Conservation (phyloP, 2,888 invertebrate species). For the Orthosia gothica region DNA sequence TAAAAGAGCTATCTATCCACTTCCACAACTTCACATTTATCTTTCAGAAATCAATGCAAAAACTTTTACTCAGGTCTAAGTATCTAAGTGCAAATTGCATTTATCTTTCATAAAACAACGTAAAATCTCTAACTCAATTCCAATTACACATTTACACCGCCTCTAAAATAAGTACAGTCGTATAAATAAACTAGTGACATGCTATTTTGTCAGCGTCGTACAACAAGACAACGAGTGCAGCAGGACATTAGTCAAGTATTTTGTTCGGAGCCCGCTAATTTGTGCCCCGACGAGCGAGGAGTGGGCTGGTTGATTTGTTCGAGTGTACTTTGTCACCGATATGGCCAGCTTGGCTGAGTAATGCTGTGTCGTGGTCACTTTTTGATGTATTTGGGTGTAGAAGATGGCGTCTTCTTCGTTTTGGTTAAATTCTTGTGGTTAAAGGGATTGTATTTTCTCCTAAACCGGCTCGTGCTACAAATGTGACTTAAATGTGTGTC, state of each 20-base stretch:
- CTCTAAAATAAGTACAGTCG: conserved; percentile 51
- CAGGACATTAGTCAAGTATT: conserved; percentile 67
- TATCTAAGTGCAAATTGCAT: neutral
- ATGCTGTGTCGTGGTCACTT: conserved; percentile 44
- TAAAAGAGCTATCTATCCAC: neutral
- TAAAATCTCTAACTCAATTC: conserved; percentile 2
- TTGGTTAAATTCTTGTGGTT: neutral
- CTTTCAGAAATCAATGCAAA: too few species aligned
- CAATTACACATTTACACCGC: conserved; percentile 29
- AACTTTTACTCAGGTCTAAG: too few species aligned
- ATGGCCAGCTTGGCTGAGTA: conserved; percentile 45
- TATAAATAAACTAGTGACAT: conserved; percentile 62
- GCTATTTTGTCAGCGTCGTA: conserved; percentile 39
- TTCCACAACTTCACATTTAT: neutral
- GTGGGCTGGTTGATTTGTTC: conserved; percentile 61
- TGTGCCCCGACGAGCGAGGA: conserved; percentile 67
- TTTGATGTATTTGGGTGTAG: conserved; percentile 50
- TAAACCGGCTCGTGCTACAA: neutral
- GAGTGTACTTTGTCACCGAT: conserved; percentile 59
- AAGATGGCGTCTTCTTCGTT: neutral
- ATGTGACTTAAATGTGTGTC: neutral
- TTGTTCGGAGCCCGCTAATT: conserved; percentile 66
- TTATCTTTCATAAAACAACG: neutral
- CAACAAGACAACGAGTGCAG: conserved; percentile 55
- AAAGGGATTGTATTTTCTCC: conserved; percentile 16